A percentile compares a stretch with the other conserved stretches of the same genome.
phyloP scores from a whole-genome alignment of 2,888 invertebrate genomes.

The Spodoptera exigua region DNA sequence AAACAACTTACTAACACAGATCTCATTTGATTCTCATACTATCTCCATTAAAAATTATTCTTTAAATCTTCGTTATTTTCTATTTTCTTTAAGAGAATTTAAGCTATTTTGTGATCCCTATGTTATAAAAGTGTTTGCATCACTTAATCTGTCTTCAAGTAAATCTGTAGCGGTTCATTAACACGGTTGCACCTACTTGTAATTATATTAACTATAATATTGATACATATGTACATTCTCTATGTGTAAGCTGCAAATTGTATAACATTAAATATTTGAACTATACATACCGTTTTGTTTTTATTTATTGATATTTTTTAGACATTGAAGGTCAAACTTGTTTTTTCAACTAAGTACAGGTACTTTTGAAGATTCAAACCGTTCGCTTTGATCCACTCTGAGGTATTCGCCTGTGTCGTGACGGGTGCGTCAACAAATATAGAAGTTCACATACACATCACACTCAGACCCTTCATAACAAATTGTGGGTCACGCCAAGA shows the following conservation, averaged over 20 bases:
- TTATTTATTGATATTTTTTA: neutral
- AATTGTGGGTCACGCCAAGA: too few relatives aligned
- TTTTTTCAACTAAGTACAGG: too few relatives aligned
- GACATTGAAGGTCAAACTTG: too few relatives aligned
- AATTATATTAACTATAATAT: constrained; percentile 67
- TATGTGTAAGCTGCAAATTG: constrained; percentile 77
- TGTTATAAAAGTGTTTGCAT: constrained; percentile 28
- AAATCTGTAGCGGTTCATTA: constrained; percentile 25
- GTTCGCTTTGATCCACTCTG: too few relatives aligned
- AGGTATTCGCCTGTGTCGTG: too few relatives aligned
- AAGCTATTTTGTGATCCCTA: constrained; percentile 32
- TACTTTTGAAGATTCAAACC: too few relatives aligned
- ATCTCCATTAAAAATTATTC: neutral
- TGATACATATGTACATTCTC: constrained; percentile 77
- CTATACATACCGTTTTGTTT: constrained; percentile 48
- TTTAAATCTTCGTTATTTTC: neutral
- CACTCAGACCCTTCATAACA: too few relatives aligned
- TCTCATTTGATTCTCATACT: constrained; percentile 18
- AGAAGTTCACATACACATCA: too few relatives aligned
- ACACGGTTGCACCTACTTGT: constrained; percentile 59
- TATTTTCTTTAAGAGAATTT: constrained; percentile 10
- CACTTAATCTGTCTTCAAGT: constrained; percentile 23
- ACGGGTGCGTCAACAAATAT: too few relatives aligned
- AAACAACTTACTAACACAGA: neutral
- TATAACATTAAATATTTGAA: constrained; percentile 84